Conservation (phyloP, 2,797 vertebrate species). For the Cirrhinus mrigala region DNA sequence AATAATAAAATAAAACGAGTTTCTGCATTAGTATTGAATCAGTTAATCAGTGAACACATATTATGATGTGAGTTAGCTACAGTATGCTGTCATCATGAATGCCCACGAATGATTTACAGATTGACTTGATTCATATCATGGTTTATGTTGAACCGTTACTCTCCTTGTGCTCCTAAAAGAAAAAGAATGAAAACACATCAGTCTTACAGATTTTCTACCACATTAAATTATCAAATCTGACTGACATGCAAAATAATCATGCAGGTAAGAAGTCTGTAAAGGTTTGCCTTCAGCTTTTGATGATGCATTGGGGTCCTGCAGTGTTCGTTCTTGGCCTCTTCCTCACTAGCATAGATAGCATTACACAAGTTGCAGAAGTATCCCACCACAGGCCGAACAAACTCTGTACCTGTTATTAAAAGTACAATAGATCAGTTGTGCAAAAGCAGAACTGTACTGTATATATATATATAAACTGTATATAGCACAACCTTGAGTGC, state of each 20-base stretch:
- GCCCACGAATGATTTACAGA: neutral
- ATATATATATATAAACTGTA: no score
- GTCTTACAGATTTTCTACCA: neutral
- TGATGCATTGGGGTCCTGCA: conserved; percentile 76
- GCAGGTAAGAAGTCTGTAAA: neutral
- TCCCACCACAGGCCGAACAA: conserved; percentile 75
- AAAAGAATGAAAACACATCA: neutral
- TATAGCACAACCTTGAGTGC: neutral
- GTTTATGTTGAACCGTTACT: neutral
- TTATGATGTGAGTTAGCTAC: neutral
- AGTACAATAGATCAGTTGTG: neutral
- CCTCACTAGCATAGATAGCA: conserved; percentile 76
- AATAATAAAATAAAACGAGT: neutral
- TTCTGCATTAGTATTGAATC: neutral
- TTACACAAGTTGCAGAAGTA: conserved; percentile 79
- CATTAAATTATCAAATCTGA: neutral
- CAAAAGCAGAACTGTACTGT: neutral
- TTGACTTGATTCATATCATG: neutral
- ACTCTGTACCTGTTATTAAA: conserved; percentile 71
- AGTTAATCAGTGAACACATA: neutral
- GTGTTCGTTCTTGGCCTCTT: conserved; percentile 76
- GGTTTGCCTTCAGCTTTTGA: conserved; percentile 69
- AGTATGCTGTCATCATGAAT: neutral
- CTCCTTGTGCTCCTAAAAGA: conserved; percentile 53
- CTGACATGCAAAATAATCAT: neutral